phyloP scores from a whole-genome alignment of 2,113 vertebrate genomes.

The Hippolais icterina region DNA sequence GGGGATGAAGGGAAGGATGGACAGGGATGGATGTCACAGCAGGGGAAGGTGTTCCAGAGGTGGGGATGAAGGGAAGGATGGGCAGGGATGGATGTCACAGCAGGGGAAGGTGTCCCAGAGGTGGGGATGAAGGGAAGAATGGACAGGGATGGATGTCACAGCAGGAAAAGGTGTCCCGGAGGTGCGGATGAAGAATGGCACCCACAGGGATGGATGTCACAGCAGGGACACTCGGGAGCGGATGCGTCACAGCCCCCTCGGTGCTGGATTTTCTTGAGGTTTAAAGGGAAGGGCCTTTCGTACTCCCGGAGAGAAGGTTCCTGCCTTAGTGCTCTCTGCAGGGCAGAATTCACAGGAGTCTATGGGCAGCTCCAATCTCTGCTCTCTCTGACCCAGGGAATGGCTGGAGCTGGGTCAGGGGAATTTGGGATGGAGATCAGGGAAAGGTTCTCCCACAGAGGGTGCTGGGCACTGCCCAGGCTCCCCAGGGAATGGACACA shows the following conservation, averaged over 20 bases:
- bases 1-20: neutral
- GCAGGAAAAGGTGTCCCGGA: fast-evolving
- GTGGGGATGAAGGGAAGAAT: neutral
- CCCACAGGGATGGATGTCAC: neutral
- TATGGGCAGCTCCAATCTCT: neutral
- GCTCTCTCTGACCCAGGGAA: neutral
- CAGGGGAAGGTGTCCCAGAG: fast-evolving
- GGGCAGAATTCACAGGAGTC: neutral
- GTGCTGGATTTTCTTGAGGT: neutral
- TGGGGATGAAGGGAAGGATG: neutral
- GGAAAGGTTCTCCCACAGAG: neutral
- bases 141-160: neutral
- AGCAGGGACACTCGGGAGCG: neutral
- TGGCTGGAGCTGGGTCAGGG: fast-evolving
- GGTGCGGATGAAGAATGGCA: neutral
- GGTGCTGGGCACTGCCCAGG: neutral
- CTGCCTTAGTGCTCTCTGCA: neutral
- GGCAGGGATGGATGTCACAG: too few species aligned
- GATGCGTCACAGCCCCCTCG: neutral
- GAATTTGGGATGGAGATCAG: fast-evolving
- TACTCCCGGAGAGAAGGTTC: fast-evolving
- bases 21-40: too few species aligned
- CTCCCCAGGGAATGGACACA: neutral
- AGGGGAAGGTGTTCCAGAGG: fast-evolving
- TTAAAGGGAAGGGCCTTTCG: neutral